Evolutionary conservation across 2,797 vertebrate species (phyloP).

Genomic region (Rhincodon typus): DNA sequence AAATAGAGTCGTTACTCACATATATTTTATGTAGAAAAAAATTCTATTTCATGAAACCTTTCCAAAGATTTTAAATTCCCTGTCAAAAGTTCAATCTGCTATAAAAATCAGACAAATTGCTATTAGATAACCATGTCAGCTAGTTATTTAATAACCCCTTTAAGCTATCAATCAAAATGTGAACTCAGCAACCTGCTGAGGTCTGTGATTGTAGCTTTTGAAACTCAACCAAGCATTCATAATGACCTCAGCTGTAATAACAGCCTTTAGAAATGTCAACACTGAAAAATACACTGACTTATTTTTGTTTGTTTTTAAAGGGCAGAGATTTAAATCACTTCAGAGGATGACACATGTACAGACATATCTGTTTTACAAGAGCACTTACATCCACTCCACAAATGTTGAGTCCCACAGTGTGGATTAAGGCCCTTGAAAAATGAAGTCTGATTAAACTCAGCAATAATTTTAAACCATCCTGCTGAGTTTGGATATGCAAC

Average conservation of each 20-base stretch:
- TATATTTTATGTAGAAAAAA: too few species aligned
- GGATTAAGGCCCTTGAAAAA: not conserved
- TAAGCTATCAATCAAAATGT: not conserved
- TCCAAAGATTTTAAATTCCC: too few species aligned
- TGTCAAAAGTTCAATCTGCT: too few species aligned
- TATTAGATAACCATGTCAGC: not conserved
- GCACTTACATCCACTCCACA: not conserved
- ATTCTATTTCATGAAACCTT: too few species aligned
- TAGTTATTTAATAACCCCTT: not conserved
- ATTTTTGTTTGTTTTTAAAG: not conserved
- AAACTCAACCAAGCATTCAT: not conserved
- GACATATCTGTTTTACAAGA: not conserved
- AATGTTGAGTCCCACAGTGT: not conserved
- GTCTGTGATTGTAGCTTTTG: too few species aligned
- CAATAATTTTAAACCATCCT: not conserved
- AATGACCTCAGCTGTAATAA: not conserved
- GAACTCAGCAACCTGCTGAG: not conserved
- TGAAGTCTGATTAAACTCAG: not conserved
- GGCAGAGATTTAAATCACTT: too few species aligned
- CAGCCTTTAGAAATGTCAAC: not conserved
- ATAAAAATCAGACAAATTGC: too few species aligned
- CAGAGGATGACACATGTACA: not conserved
- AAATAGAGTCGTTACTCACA: too few species aligned
- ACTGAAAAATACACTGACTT: not conserved
- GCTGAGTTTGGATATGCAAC: not conserved